A percentile compares a stretch with the other conserved stretches of the same genome.
phyloP scores from a whole-genome alignment of 2,113 vertebrate species.

The Hirundichthys speculiger region DNA sequence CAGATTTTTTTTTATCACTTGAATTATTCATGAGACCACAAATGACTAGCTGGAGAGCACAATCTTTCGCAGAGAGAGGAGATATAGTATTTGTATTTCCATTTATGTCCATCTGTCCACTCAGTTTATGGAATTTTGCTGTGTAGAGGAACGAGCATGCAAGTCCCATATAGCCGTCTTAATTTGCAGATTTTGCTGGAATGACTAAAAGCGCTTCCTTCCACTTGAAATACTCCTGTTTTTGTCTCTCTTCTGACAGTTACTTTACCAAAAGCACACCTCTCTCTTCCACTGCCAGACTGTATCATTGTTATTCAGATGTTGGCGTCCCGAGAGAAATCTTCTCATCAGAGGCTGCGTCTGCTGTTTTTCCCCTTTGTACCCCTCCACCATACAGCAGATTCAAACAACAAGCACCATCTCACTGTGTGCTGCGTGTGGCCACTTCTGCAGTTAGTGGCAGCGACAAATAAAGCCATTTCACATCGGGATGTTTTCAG shows the following conservation, averaged over 20 bases:
- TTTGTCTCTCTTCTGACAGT: slow-evolving; percentile 47
- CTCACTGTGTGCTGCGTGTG: no score
- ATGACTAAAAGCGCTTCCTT: slow-evolving; percentile 49
- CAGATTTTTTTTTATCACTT: slow-evolving; percentile 35
- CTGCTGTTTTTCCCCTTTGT: slow-evolving; percentile 30
- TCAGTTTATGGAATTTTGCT: slow-evolving; percentile 1
- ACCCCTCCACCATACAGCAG: slow-evolving; percentile 44
- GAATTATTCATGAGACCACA: slow-evolving; percentile 54
- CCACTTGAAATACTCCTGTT: slow-evolving; percentile 40
- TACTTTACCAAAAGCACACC: slow-evolving; percentile 47
- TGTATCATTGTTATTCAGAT: slow-evolving; percentile 61
- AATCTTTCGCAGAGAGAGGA: slow-evolving; percentile 7
- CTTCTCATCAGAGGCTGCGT: slow-evolving; percentile 32
- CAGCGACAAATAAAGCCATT: no score
- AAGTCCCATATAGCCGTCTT: slow-evolving; percentile 14
- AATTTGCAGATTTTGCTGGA: slow-evolving; percentile 34
- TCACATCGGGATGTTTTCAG: no score
- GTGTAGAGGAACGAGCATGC: slow-evolving; percentile 1
- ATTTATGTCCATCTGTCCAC: slow-evolving; percentile 8
- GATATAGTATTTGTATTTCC: background rate
- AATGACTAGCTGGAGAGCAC: slow-evolving; percentile 29
- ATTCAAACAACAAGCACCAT: slow-evolving; percentile 21
- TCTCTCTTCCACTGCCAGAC: slow-evolving; percentile 45
- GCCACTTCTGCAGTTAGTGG: no score
- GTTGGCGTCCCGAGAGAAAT: slow-evolving; percentile 52